Conservation (phyloP, 2,113 vertebrate species). For the Patagioenas fasciata region DNA sequence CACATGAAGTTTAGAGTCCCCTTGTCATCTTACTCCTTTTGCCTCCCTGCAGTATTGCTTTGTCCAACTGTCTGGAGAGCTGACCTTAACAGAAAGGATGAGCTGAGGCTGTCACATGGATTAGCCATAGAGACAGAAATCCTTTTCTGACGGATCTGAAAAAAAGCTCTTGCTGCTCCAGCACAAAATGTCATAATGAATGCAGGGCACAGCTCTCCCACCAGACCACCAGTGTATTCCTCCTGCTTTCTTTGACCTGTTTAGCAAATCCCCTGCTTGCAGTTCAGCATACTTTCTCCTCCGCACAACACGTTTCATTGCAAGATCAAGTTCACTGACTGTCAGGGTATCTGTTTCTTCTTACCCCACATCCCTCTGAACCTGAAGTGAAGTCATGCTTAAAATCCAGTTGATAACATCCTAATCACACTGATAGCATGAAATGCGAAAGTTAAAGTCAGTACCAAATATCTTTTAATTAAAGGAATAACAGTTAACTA, state of each 20-base stretch:
- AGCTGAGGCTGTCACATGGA: background rate
- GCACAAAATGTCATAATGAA: background rate
- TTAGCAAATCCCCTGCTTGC: background rate
- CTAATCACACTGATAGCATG: background rate
- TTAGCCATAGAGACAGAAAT: background rate
- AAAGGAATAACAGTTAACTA: background rate
- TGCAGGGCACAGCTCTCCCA: background rate
- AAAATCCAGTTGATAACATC: background rate
- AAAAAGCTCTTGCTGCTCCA: background rate
- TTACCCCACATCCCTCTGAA: background rate
- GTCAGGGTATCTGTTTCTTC: background rate
- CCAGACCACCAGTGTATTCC: background rate
- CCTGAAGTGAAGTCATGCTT: background rate
- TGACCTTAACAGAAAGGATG: constrained; percentile 15
- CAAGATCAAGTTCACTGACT: background rate
- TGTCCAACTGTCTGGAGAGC: background rate
- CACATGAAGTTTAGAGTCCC: background rate
- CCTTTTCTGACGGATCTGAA: background rate
- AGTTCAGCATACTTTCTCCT: background rate
- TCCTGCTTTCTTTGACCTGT: background rate
- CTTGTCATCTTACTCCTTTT: background rate
- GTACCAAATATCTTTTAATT: background rate
- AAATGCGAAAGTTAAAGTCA: background rate
- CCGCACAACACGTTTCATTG: background rate
- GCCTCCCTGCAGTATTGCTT: background rate